Evolutionary conservation across 2,113 vertebrate genomes (phyloP).

Genomic region (Forbesichthys papilliferus): DNA sequence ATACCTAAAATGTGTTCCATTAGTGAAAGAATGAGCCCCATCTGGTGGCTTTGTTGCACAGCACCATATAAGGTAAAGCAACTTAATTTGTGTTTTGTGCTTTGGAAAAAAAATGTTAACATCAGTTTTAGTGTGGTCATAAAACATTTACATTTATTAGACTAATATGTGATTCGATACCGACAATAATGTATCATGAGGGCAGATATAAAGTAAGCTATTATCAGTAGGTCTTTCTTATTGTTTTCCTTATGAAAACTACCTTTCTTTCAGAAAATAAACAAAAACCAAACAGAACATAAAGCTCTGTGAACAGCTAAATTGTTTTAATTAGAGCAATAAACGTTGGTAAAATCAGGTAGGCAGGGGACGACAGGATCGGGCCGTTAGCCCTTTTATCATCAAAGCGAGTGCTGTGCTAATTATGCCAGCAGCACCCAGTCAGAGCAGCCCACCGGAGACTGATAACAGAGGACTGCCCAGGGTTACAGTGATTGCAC

Average conservation of each 20-base stretch:
- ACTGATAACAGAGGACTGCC: conserved; percentile 69
- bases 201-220: background rate
- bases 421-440: conserved; percentile 73
- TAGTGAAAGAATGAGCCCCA: conserved; percentile 70
- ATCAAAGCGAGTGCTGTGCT: conserved; percentile 69
- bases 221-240: background rate
- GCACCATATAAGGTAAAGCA: background rate
- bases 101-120: background rate
- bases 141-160: conserved; percentile 4
- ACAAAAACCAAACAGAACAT: conserved; percentile 23
- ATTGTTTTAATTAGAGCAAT: conserved; percentile 72
- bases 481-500: conserved; percentile 65
- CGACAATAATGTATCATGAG: background rate
- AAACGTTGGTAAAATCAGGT: conserved; percentile 65
- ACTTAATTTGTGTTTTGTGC: no score
- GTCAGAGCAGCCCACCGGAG: conserved; percentile 66
- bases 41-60: conserved; percentile 73
- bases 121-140: background rate
- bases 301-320: conserved; percentile 42
- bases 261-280: conserved; percentile 15
- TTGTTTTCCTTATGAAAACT: conserved; percentile 35
- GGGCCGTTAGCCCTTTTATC: conserved; percentile 69
- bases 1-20: conserved; percentile 25
- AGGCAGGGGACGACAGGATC: conserved; percentile 47
- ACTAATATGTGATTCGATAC: background rate